Conservation (phyloP, 2,113 vertebrate genomes). For the Lanius collurio region DNA sequence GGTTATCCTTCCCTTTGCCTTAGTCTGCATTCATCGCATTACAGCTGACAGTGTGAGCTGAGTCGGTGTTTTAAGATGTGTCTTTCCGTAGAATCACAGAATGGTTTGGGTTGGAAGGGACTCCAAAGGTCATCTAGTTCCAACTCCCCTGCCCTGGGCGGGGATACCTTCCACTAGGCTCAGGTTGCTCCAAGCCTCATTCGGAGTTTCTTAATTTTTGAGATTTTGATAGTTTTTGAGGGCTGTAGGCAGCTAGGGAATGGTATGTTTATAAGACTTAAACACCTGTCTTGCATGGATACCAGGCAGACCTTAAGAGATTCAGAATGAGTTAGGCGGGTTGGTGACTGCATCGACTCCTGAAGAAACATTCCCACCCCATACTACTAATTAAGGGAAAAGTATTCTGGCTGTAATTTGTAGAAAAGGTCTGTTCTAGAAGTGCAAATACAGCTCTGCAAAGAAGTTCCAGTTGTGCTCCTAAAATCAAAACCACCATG, state of each 20-base stretch:
- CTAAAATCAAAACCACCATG: neutral
- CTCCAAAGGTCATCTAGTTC: neutral
- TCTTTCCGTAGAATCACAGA: neutral
- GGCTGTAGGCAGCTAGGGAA: neutral
- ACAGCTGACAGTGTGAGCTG: fast-evolving
- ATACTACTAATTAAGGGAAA: neutral
- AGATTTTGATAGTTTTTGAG: neutral
- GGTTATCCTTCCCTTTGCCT: neutral
- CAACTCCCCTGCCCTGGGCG: no score
- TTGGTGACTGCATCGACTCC: neutral
- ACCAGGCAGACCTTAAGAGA: neutral
- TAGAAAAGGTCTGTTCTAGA: neutral
- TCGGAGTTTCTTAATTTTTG: neutral
- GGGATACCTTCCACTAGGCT: neutral
- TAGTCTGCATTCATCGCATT: fast-evolving
- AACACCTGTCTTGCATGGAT: neutral
- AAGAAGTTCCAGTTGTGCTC: neutral
- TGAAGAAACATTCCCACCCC: neutral
- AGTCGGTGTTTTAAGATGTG: fast-evolving
- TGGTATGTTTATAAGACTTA: no score
- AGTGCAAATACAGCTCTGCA: neutral
- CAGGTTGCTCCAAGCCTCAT: neutral
- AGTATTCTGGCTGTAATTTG: neutral
- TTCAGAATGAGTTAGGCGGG: neutral
- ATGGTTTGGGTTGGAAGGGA: neutral